These are phyloP conservation scores for Siniperca chuatsi DNA, from an alignment of 2,113 vertebrate species.

Conservation along the genomic window DNA sequence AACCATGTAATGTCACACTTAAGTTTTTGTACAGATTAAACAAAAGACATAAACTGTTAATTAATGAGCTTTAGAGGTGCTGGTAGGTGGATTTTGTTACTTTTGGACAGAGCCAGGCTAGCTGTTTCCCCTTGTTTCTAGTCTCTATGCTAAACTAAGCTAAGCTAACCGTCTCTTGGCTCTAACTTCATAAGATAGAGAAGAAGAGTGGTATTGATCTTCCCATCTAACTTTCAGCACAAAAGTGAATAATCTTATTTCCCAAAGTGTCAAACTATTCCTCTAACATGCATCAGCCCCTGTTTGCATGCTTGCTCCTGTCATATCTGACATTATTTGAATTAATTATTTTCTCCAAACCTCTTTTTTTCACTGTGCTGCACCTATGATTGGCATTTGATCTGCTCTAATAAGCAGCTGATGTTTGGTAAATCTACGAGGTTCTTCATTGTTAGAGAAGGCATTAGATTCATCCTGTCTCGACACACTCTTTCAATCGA, in stretches of 20 bases:
- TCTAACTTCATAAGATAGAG: background rate
- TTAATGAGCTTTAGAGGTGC: too few relatives aligned
- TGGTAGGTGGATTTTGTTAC: too few relatives aligned
- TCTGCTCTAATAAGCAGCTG: constrained; percentile 57
- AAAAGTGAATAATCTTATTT: background rate
- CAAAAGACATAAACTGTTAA: too few relatives aligned
- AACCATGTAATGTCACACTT: too few relatives aligned
- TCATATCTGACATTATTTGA: constrained; percentile 15
- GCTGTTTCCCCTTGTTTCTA: too few relatives aligned
- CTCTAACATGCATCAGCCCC: background rate
- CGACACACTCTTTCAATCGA: constrained; percentile 14
- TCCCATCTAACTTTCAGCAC: background rate
- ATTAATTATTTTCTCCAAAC: background rate
- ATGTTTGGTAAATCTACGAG: constrained; percentile 56
- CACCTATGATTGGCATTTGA: constrained; percentile 45
- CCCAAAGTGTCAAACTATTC: background rate
- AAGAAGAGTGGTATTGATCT: background rate
- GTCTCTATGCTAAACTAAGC: too few relatives aligned
- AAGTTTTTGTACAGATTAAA: too few relatives aligned
- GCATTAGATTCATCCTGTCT: constrained; percentile 54
- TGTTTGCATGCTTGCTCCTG: constrained; percentile 1
- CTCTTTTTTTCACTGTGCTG: constrained; percentile 15
- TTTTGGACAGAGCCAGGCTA: background rate
- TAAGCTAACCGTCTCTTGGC: background rate
- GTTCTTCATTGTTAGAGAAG: constrained; percentile 50